A percentile compares a stretch with the other conserved stretches of the same genome.
These are phyloP conservation scores for Choristoneura fumiferana DNA, from an alignment of 1,140 invertebrate species.

Conservation along the genomic window DNA sequence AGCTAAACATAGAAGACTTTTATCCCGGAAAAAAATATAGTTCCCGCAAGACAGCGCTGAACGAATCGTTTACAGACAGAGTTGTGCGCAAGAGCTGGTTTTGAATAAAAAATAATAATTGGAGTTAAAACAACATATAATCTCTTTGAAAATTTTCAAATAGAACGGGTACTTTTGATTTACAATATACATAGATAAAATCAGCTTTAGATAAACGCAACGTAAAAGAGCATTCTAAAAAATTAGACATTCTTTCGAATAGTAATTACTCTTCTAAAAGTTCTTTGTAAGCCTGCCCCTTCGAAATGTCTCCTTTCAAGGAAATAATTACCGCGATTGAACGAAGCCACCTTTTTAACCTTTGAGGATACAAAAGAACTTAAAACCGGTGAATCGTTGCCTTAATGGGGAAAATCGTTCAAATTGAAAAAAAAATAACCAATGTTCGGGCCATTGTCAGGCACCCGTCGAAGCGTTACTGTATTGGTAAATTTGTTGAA, in stretches of 20 bases:
- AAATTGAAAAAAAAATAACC: slow-evolving; percentile 24
- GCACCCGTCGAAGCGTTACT: no score
- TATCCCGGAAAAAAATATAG: no score
- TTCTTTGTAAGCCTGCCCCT: slow-evolving; percentile 5
- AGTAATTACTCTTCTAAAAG: slow-evolving; percentile 11
- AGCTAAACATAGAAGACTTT: no score
- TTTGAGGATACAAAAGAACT: slow-evolving; percentile 37
- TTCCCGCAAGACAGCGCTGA: no score
- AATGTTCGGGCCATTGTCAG: slow-evolving; percentile 11
- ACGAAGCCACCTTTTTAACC: slow-evolving; percentile 38
- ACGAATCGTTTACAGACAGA: no score
- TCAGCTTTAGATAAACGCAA: not conserved
- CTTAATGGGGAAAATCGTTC: slow-evolving; percentile 44
- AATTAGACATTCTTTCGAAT: slow-evolving; percentile 26
- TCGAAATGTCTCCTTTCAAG: slow-evolving; percentile 24
- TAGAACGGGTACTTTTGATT: no score
- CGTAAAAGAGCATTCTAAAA: not conserved
- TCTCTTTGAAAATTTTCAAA: no score
- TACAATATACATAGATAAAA: slow-evolving; percentile 18
- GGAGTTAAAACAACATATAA: no score
- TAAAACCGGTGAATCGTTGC: slow-evolving; percentile 40
- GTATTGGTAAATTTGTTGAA: no score
- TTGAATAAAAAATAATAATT: no score
- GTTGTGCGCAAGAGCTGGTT: no score
- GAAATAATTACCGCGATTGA: slow-evolving; percentile 58